Evolutionary conservation across 2,888 invertebrate species (phyloP), one percentile per base, ranked within the genome.

Genomic region (Pachliopta kotzebuea): DNA sequence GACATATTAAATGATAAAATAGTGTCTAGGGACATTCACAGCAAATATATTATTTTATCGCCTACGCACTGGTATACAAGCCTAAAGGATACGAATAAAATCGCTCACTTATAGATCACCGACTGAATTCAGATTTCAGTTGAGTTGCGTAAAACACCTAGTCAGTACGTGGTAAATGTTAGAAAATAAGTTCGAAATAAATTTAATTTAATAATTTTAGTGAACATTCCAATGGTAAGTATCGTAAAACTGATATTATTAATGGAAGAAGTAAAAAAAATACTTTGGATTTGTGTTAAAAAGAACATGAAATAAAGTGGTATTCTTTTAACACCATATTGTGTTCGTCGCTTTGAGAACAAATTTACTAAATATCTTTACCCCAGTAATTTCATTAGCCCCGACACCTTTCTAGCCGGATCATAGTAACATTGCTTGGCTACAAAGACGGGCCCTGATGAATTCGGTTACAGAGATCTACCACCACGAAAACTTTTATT

Each of bases 41-140:
- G 17, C 21, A 59, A n/a, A 14, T 24, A 45, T 29, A 21, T 45
- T 56, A 62, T 57, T 45, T 63, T 52, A 29, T 62, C 60, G 63
- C 69, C 53, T 20, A 11, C 63, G 29, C 54, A 61, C 23, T 63
- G 62, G 57, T 18, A 9, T 21, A 37, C 58, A 55, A 56, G 14
- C 66, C 56, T 49, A 58, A 60, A 29, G 53, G 56, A 21, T 50
- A 31, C 62, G 55, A 67, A 67, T 67, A 65, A 67, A 65, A 54
- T 62, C 24, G 65, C 61, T 65, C 58, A 62, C 67, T 61, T 64
- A 56, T 59, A 65, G 53, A 57, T 61, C 62, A 58, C 64, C 18
- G 52, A 45, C 60, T 62, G 65, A 65, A 65, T 66, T 59, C 53
- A 45, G 45, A 63, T 60, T 68, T 68, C 64, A 65, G 67, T 68